Conservation (phyloP, 2,797 vertebrate genomes). For the Triplophysa bombifrons region DNA sequence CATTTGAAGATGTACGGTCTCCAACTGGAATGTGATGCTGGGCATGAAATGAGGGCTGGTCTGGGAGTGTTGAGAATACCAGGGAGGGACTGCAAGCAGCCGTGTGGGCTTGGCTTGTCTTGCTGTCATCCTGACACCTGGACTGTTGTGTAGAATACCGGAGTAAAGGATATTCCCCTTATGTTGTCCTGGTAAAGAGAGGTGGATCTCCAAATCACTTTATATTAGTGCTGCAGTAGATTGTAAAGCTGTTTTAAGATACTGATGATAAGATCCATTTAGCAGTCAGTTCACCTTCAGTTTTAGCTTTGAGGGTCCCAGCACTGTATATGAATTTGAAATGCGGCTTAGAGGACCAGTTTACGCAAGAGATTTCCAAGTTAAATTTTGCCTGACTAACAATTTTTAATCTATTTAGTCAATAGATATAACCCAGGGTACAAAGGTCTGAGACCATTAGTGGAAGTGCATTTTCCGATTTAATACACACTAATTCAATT, state of each 20-base stretch:
- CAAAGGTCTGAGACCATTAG: neutral
- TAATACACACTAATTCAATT: neutral
- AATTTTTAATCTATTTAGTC: neutral
- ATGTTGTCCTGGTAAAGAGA: neutral
- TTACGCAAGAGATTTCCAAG: neutral
- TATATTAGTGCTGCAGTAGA: neutral
- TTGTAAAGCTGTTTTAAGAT: neutral
- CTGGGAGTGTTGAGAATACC: neutral
- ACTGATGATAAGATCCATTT: too few relatives aligned
- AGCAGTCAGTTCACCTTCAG: too few relatives aligned
- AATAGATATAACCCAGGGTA: neutral
- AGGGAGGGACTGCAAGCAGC: neutral
- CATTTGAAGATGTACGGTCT: neutral
- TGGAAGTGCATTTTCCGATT: neutral
- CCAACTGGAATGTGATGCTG: slow-evolving; percentile 3
- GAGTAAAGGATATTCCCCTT: neutral
- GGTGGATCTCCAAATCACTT: neutral
- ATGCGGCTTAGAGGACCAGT: neutral
- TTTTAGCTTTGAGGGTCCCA: neutral
- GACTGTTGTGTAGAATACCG: neutral
- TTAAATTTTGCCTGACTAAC: neutral
- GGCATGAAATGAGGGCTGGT: neutral
- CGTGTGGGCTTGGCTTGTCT: neutral
- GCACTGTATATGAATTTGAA: neutral
- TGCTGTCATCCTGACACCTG: slow-evolving; percentile 2